These are phyloP conservation scores for Anastrepha ludens DNA, from an alignment of 1,140 invertebrate species.

Conservation along the genomic window DNA sequence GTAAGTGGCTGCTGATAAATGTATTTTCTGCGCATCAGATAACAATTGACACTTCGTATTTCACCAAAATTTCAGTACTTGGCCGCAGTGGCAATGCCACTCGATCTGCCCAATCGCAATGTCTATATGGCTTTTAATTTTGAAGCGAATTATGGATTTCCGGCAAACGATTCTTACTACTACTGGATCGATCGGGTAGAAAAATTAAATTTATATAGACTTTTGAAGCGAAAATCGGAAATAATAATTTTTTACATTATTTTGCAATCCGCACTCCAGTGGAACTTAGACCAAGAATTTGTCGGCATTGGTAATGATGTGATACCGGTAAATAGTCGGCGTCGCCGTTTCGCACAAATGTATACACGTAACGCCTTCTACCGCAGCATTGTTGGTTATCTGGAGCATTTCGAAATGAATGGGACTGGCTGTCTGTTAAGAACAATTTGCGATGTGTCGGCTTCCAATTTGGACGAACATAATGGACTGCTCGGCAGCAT, in stretches of 20 bases:
- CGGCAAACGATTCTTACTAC: slow-evolving; percentile 66
- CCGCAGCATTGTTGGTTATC: slow-evolving; percentile 64
- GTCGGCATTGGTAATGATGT: slow-evolving; percentile 66
- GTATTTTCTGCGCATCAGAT: background rate
- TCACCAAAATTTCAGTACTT: slow-evolving; percentile 72
- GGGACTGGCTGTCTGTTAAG: slow-evolving; percentile 75
- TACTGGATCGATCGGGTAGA: slow-evolving; percentile 69
- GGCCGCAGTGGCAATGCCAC: slow-evolving; percentile 81
- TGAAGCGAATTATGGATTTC: slow-evolving; percentile 81
- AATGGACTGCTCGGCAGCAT: slow-evolving; percentile 76
- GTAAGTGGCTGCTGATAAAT: slow-evolving; percentile 58
- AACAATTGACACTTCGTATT: background rate
- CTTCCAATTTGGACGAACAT: slow-evolving; percentile 71
- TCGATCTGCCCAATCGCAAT: slow-evolving; percentile 81
- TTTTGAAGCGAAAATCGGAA: background rate
- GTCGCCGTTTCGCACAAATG: slow-evolving; percentile 25
- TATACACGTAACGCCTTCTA: slow-evolving; percentile 67
- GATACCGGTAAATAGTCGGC: slow-evolving; percentile 64
- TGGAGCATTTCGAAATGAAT: slow-evolving; percentile 75
- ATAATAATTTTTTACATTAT: background rate
- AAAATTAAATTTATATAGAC: background rate
- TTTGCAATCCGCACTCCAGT: slow-evolving; percentile 57
- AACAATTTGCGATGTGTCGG: slow-evolving; percentile 75
- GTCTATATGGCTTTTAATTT: slow-evolving; percentile 85
- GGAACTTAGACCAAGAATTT: slow-evolving; percentile 65